Percentiles rank a stretch among this genome's conserved stretches.
phyloP scores from a whole-genome alignment of 2,113 vertebrate genomes.

The Promerops cafer region DNA sequence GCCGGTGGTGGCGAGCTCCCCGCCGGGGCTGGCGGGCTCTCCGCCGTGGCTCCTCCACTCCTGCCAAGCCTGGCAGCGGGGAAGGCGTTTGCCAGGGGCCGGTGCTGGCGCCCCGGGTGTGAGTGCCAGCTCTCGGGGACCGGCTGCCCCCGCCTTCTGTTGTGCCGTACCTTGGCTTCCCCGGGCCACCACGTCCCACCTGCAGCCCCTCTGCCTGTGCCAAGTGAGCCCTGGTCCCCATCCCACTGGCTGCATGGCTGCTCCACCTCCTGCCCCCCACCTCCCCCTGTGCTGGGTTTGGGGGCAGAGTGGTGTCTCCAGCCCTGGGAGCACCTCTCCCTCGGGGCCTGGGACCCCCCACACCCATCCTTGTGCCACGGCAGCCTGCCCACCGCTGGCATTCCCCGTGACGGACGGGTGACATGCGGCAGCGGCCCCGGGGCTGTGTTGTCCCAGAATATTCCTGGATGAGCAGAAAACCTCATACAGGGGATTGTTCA shows the following conservation, averaged over 20 bases:
- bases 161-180: background rate
- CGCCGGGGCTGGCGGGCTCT: background rate
- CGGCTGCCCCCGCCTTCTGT: background rate
- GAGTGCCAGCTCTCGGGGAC: background rate
- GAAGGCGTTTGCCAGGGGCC: background rate
- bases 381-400: accelerated
- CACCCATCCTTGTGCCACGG: accelerated
- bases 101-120: background rate
- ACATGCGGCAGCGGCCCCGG: background rate
- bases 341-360: accelerated
- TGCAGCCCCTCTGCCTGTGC: background rate
- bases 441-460: background rate
- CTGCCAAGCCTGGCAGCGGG: background rate
- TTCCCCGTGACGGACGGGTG: background rate
- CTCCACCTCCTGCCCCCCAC: background rate
- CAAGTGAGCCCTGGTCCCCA: accelerated
- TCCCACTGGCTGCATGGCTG: accelerated
- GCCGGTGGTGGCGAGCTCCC: background rate
- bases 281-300: accelerated
- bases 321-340: too few relatives aligned
- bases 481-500: background rate
- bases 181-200: background rate
- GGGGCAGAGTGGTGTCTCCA: background rate
- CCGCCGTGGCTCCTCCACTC: background rate
- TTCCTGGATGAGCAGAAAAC: background rate